Percentiles rank a stretch among this genome's conserved stretches.
Evolutionary conservation across 2,888 invertebrate species (phyloP).

Genomic region (Xylophagus ater): DNA sequence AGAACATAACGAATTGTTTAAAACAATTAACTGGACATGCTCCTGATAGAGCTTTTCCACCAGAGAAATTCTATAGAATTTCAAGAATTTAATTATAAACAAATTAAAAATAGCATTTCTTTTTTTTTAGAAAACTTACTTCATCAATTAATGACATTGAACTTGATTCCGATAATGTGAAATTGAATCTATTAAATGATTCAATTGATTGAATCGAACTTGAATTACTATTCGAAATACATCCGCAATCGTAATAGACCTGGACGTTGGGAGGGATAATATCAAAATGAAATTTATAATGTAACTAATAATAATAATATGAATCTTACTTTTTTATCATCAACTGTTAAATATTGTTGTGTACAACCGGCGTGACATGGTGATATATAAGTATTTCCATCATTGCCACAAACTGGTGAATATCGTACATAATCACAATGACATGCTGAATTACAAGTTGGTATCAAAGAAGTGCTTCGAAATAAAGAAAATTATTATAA

Average conservation of each 20-base stretch:
- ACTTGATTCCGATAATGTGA: too few relatives aligned
- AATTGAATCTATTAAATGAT: too few relatives aligned
- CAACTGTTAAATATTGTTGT: slow-evolving; percentile 31
- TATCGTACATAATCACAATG: slow-evolving; percentile 60
- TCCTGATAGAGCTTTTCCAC: slow-evolving; percentile 42
- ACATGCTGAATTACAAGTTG: slow-evolving; percentile 52
- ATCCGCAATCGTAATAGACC: too few relatives aligned
- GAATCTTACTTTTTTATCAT: slow-evolving; percentile 38
- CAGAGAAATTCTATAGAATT: slow-evolving; percentile 20
- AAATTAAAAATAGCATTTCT: background rate
- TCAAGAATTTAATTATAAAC: background rate
- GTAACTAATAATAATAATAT: too few relatives aligned
- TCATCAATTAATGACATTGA: background rate
- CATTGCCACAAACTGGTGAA: slow-evolving; percentile 59
- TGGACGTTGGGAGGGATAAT: too few relatives aligned
- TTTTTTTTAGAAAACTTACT: background rate
- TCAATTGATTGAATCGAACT: too few relatives aligned
- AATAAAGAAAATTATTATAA: background rate
- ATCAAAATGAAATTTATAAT: too few relatives aligned
- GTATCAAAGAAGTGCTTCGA: slow-evolving; percentile 15
- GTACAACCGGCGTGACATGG: slow-evolving; percentile 72
- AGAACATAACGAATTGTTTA: slow-evolving; percentile 44
- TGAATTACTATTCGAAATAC: too few relatives aligned
- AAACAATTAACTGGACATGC: slow-evolving; percentile 49
- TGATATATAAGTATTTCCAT: slow-evolving; percentile 58